A percentile compares a stretch with the other conserved stretches of the same genome.
Conservation (phyloP, 1,140 invertebrate species). For the Mercenaria mercenaria region DNA sequence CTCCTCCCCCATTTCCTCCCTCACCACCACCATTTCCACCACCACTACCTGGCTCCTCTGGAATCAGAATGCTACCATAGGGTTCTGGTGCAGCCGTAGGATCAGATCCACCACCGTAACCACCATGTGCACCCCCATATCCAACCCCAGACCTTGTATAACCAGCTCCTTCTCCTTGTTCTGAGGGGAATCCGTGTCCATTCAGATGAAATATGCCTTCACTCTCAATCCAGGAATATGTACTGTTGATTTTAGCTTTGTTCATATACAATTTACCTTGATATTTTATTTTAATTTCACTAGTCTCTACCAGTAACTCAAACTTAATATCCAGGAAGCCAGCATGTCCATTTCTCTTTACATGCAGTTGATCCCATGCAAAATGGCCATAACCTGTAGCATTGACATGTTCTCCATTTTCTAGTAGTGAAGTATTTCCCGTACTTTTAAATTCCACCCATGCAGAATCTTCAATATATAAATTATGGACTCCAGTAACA, state of each 20-base stretch:
- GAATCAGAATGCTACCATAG: slow-evolving; percentile 76
- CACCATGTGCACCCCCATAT: slow-evolving; percentile 80
- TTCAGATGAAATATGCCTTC: slow-evolving; percentile 76
- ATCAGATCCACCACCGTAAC: slow-evolving; percentile 74
- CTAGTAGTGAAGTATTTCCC: slow-evolving; percentile 75
- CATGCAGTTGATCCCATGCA: slow-evolving; percentile 70
- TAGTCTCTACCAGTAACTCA: slow-evolving; percentile 68
- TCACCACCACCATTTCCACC: slow-evolving; percentile 77
- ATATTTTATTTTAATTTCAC: slow-evolving; percentile 77
- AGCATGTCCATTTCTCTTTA: slow-evolving; percentile 71
- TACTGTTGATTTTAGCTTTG: slow-evolving; percentile 73
- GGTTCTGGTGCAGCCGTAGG: slow-evolving; percentile 54
- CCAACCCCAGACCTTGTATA: slow-evolving; percentile 66
- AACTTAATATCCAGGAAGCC: slow-evolving; percentile 72
- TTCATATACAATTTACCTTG: slow-evolving; percentile 77
- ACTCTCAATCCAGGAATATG: slow-evolving; percentile 78
- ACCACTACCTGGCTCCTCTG: slow-evolving; percentile 74
- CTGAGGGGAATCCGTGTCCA: slow-evolving; percentile 71
- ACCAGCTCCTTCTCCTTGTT: slow-evolving; percentile 73
- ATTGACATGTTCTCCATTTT: slow-evolving; percentile 70
- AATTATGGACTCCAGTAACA: slow-evolving; percentile 75
- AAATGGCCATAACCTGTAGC: slow-evolving; percentile 74
- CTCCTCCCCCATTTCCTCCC: slow-evolving; percentile 77
- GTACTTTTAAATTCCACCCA: slow-evolving; percentile 73
- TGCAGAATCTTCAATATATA: slow-evolving; percentile 74